Percentiles rank a stretch among this genome's conserved stretches.
Evolutionary conservation across 1,140 invertebrate genomes (phyloP).

Genomic region (Drosophila aff.): DNA sequence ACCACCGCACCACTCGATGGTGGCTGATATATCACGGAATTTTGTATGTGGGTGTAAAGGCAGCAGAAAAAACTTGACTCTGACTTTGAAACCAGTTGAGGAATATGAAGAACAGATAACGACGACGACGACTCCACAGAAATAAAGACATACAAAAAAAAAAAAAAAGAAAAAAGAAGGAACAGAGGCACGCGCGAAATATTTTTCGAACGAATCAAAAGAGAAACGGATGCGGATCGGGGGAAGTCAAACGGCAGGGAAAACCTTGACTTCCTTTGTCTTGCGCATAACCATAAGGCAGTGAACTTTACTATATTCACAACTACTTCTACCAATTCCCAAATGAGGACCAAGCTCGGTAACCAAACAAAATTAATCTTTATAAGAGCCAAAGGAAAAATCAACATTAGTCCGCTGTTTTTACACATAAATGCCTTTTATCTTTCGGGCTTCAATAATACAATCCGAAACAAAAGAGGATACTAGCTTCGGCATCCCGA

Average conservation of each 20-base stretch:
- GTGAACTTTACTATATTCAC: constrained; percentile 58
- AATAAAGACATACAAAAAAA: constrained; percentile 77
- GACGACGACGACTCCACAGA: constrained; percentile 66
- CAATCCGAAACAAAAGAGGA: no score
- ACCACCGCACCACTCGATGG: constrained; percentile 62
- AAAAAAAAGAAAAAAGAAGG: constrained; percentile 43
- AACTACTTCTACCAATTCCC: constrained; percentile 5
- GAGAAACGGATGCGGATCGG: constrained; percentile 32
- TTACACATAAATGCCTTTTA: no score
- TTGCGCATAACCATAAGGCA: constrained; percentile 57
- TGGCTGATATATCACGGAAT: constrained; percentile 77
- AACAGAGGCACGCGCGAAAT: constrained; percentile 53
- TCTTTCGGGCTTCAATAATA: no score
- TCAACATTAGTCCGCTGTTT: no score
- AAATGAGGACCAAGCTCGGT: constrained; percentile 1
- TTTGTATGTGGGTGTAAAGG: constrained; percentile 77
- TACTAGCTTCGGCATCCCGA: no score
- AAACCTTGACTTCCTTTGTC: constrained; percentile 74
- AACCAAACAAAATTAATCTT: background rate
- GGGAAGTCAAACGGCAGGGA: constrained; percentile 16
- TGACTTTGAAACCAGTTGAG: constrained; percentile 75
- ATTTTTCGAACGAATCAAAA: constrained; percentile 33
- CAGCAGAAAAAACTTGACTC: constrained; percentile 37
- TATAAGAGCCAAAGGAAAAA: no score
- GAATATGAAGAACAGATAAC: constrained; percentile 81